Percentiles rank a stretch among this genome's conserved stretches.
Evolutionary conservation across 2,888 invertebrate species (phyloP).

Genomic region (Dasypogon diadema): DNA sequence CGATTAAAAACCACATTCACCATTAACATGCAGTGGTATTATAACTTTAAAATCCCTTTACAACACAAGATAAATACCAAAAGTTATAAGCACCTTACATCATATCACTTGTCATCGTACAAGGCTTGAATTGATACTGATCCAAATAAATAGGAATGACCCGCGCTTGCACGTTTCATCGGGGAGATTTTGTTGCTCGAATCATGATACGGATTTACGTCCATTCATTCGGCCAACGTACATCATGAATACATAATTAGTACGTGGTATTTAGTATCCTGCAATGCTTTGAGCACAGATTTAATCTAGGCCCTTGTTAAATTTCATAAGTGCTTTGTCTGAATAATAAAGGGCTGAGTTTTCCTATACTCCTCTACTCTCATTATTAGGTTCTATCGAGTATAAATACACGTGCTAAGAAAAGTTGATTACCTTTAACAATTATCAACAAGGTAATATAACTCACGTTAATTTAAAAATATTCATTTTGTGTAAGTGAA

Average conservation of each 20-base stretch:
- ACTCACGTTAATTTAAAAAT: too few relatives aligned
- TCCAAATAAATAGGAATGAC: constrained; percentile 9
- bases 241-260: constrained; percentile 57
- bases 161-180: constrained; percentile 17
- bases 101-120: background rate
- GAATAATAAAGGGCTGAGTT: constrained; percentile 53
- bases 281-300: constrained; percentile 46
- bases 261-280: constrained; percentile 54
- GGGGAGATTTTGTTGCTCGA: constrained; percentile 43
- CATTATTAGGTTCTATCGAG: too few relatives aligned
- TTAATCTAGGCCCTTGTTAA: constrained; percentile 56
- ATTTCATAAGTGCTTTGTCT: constrained; percentile 57
- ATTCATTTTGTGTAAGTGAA: too few relatives aligned
- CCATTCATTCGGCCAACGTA: constrained; percentile 54
- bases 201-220: constrained; percentile 55
- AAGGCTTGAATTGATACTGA: constrained; percentile 7
- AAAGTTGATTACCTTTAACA: too few relatives aligned
- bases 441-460: too few relatives aligned
- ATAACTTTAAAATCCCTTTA: too few relatives aligned
- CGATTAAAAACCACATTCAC: too few relatives aligned
- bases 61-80: too few relatives aligned
- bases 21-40: too few relatives aligned
- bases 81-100: too few relatives aligned
- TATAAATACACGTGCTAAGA: too few relatives aligned
- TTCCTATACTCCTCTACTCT: constrained; percentile 5